A percentile compares a stretch with the other conserved stretches of the same genome.
phyloP scores from a whole-genome alignment of 2,797 vertebrate species.

The Enteromius argenteus region DNA sequence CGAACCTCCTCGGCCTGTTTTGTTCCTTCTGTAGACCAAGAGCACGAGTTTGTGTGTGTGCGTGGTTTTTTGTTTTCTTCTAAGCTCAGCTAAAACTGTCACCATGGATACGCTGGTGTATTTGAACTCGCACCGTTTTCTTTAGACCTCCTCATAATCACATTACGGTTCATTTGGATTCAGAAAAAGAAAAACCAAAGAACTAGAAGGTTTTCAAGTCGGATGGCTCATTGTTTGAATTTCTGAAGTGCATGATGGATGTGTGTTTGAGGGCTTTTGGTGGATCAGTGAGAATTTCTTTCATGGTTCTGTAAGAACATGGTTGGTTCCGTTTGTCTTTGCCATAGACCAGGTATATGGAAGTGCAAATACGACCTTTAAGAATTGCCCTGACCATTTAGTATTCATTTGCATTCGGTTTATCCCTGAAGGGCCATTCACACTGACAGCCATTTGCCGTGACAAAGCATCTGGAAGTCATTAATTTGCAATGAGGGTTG shows the following conservation, averaged over 20 bases:
- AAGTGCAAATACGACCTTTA: constrained; percentile 15
- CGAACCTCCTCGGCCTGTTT: constrained; percentile 26
- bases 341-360: background rate
- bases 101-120: constrained; percentile 52
- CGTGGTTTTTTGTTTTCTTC: constrained; percentile 27
- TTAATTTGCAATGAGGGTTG: constrained; percentile 8
- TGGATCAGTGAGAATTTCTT: constrained; percentile 34
- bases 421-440: constrained; percentile 9
- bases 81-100: constrained; percentile 55
- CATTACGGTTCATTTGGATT: constrained; percentile 26
- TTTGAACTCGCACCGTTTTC: constrained; percentile 20
- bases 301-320: constrained; percentile 27
- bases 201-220: constrained; percentile 15
- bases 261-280: constrained; percentile 21
- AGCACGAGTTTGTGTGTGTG: constrained; percentile 32
- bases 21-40: constrained; percentile 25
- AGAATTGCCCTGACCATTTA: background rate
- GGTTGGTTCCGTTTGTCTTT: background rate
- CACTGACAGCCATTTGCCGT: constrained; percentile 2
- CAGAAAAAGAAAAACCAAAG: constrained; percentile 46
- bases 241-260: constrained; percentile 36
- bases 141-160: constrained; percentile 28
- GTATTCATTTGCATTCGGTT: background rate
- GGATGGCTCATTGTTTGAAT: background rate
- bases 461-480: background rate